Base-by-base conservation (phyloP, 2,888 invertebrate species). In the Drosophila macrospina region DNA sequence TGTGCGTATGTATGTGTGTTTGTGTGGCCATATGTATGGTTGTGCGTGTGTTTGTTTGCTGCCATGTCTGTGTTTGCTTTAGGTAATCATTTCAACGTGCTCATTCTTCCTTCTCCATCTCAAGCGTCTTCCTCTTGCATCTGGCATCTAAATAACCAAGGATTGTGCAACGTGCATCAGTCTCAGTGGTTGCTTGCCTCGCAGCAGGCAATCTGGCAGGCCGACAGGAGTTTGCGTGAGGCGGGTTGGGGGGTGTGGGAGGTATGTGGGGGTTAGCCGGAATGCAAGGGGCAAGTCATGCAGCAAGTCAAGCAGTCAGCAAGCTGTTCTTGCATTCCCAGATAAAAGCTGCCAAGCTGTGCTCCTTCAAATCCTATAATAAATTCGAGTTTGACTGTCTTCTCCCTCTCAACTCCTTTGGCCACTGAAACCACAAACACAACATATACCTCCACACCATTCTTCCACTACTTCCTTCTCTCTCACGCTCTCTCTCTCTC, bases 1-100 rank as follows among this genome's bases (percentile, higher is more conserved):
- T 55, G 34, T 52, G 34, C 44, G 56, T 8, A 28, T 15, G 41
- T 28, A 34, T 10, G 41, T 28, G 41, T 30, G 32, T 32, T 36
- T 32, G 37, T 42, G 48, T 28, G 8, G 1, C 28, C 8, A 8
- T 7, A 8, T 28, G 28, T n/a, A 26, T 37, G 45, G 34, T 24
- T 20, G 48, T 20, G 36, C 16, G 41, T 50, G 26, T 69, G 59
- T 54, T 36, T 88, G 84, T 83, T 83, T 80, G 78, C 88, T 66
- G 68, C 60, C 74, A 74, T 80, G 83, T 83, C 83, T 83, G 81
- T 88, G 88, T 83, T 84, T 84, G 83, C 83, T 88, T 88, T 84
- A 72, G 83, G 83, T 86, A 84, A 84, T 84, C 83, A 88, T 88
- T 88, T 80, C 75, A 81, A 72, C 81, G 78, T 79, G 79, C 80